These are phyloP conservation scores for Trochalopteron elliotii DNA, from an alignment of 2,113 vertebrate species.

Conservation along the genomic window DNA sequence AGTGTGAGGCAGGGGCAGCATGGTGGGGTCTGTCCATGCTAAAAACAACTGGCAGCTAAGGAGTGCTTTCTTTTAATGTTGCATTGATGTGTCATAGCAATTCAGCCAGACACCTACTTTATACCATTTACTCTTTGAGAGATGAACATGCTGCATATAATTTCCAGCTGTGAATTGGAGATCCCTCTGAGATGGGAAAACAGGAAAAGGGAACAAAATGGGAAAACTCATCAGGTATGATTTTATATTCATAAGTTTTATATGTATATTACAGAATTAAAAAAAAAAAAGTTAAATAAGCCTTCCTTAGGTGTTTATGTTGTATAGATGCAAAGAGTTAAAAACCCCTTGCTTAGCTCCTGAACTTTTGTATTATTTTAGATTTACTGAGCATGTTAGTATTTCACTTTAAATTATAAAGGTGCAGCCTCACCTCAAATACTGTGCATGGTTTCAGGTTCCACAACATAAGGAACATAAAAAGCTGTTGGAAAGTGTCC, in stretches of 20 bases:
- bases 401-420: background rate
- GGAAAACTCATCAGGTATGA: background rate
- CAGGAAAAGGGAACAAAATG: background rate
- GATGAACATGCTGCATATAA: background rate
- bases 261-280: background rate
- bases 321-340: background rate
- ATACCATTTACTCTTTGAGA: background rate
- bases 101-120: background rate
- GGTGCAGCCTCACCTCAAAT: background rate
- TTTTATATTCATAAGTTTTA: background rate
- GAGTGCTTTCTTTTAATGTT: background rate
- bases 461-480: background rate
- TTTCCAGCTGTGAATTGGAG: background rate
- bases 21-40: background rate
- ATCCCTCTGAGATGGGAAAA: background rate
- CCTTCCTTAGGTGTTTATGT: background rate
- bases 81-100: background rate
- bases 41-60: background rate
- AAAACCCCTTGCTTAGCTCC: background rate
- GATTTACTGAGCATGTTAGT: background rate
- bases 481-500: background rate
- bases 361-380: background rate
- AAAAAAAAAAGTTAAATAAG: background rate
- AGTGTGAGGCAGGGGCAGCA: background rate
- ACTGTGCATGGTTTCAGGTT: background rate